A percentile compares a stretch with the other conserved stretches of the same genome.
Evolutionary conservation across 1,140 invertebrate species (phyloP).

Genomic region (Hetaerina americana): DNA sequence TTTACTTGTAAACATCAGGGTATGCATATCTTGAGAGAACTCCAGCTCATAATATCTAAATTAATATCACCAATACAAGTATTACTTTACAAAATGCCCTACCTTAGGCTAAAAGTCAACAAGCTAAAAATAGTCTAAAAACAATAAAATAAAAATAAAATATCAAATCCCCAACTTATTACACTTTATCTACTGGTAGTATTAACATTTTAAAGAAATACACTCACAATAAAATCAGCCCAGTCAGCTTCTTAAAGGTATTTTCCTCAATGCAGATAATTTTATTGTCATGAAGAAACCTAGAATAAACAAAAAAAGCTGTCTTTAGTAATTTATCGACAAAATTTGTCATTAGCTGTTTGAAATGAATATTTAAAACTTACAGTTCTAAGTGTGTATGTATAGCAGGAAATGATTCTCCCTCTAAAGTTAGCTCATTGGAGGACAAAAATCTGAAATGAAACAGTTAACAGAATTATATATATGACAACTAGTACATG

Average conservation of each 20-base stretch:
- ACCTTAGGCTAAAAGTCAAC: too few species aligned
- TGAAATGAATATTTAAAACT: conserved; percentile 22
- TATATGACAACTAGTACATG: background rate
- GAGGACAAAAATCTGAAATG: conserved; percentile 23
- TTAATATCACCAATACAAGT: too few species aligned
- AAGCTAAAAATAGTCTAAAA: too few species aligned
- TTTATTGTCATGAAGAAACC: conserved; percentile 32
- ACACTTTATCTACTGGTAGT: too few species aligned
- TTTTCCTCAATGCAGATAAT: conserved; percentile 29
- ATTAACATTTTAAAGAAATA: too few species aligned
- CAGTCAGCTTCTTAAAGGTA: conserved; percentile 30
- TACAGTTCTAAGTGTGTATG: conserved; percentile 36
- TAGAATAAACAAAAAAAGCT: conserved; percentile 20
- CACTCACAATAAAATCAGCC: conserved; percentile 18
- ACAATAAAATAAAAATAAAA: too few species aligned
- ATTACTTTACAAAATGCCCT: too few species aligned
- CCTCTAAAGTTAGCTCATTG: conserved; percentile 30
- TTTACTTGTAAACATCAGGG: too few species aligned
- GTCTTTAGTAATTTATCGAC: conserved; percentile 1
- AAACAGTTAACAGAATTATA: background rate
- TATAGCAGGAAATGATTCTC: conserved; percentile 31
- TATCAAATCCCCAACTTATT: too few species aligned
- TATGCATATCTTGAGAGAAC: too few species aligned
- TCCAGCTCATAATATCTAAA: too few species aligned
- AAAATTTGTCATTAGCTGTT: background rate